These are phyloP conservation scores for Gymnopithys bicolor DNA, from an alignment of 2,797 vertebrate species.

Conservation along the genomic window DNA sequence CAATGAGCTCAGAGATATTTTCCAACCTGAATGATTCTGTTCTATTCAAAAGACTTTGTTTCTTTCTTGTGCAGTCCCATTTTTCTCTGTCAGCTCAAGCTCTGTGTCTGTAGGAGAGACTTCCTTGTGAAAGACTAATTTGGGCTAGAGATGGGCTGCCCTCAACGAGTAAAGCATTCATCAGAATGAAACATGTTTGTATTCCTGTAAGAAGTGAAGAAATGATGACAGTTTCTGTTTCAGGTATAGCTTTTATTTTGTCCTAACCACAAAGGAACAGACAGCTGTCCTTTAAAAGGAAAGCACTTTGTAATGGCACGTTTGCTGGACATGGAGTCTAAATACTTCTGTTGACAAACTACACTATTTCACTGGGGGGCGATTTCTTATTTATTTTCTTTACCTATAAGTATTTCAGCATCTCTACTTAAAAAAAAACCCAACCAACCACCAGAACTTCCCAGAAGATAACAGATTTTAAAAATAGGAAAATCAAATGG, in stretches of 20 bases:
- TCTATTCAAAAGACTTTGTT: background rate
- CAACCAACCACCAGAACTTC: background rate
- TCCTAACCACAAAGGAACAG: background rate
- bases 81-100: conserved; percentile 15
- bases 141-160: background rate
- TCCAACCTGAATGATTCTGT: background rate
- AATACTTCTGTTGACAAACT: background rate
- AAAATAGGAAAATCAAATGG: background rate
- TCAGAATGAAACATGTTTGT: background rate
- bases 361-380: background rate
- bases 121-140: background rate
- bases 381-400: conserved; percentile 23
- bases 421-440: background rate
- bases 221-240: conserved; percentile 7
- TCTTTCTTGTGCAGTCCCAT: conserved; percentile 17
- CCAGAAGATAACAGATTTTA: background rate
- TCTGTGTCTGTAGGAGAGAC: background rate
- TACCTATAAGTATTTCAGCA: background rate
- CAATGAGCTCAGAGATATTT: background rate
- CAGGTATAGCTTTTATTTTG: background rate
- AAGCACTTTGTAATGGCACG: conserved; percentile 41
- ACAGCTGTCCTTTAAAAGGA: conserved; percentile 43
- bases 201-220: conserved; percentile 38
- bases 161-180: background rate
- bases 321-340: conserved; percentile 8